Evolutionary conservation across 2,888 invertebrate genomes (phyloP), one percentile per base, ranked within the genome.

Genomic region (Ormia ochracea): DNA sequence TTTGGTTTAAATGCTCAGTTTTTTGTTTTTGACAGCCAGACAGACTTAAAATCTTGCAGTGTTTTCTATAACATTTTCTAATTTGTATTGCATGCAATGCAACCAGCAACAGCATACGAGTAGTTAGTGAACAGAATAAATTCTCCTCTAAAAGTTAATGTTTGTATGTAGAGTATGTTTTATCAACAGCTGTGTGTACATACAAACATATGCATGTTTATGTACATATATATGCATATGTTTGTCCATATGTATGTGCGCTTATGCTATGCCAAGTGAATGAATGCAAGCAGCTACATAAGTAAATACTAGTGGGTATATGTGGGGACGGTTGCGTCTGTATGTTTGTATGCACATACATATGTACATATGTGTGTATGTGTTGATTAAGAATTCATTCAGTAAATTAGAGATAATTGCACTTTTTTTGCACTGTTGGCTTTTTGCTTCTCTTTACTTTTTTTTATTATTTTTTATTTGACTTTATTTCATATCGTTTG

Each of bases 361-460:
- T n/a, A 17, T 43, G 43, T 12, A 3, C 23, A 33, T 41, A 28
- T 59, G 19, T 68, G n/a, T 41, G 19, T 45, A 43, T 52, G 10
- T 81, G 82, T 84, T 78, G 56, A 38, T 38, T 36, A 36, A 56
- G 82, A 84, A 84, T 85, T 84, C 87, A 87, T 86, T 87, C 86
- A 87, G 84, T 84, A 86, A 85, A 86, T 85, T 83, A 82, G 83
- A 82, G 82, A 82, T 81, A 54, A 78, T 81, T 80, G 54, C 65
- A 63, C 73, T 76, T 75, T 81, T 80, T 73, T 80, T 79, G 43
- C 76, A 52, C 54, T 65, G 23, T 56, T 54, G 33, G 26, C 41
- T 74, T 31, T 66, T 74, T 26, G 23, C 7, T 6, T 45, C 2
- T 45, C n/a, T n/a, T n/a, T n/a, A n/a, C n/a, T n/a, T n/a, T n/a